These are phyloP conservation scores for Rhipidura dahli DNA, from an alignment of 2,113 vertebrate genomes.

Conservation along the genomic window DNA sequence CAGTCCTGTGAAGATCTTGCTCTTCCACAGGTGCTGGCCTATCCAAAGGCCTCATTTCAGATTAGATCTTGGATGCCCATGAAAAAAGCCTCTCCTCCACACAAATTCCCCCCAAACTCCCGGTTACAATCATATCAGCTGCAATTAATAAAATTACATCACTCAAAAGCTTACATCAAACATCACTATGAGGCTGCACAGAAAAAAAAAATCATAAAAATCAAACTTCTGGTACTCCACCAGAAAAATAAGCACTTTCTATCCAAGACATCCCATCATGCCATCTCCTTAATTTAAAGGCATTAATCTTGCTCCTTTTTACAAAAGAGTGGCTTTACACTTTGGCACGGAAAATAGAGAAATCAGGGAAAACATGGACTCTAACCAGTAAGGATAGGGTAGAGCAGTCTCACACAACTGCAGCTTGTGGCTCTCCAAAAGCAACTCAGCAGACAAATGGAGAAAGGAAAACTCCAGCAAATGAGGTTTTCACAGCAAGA, in stretches of 20 bases:
- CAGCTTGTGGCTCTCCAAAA: not conserved
- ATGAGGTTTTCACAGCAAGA: not conserved
- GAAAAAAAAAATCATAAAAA: not conserved
- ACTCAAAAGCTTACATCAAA: not conserved
- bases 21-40: not conserved
- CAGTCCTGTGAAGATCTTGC: not conserved
- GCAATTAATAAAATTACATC: not conserved
- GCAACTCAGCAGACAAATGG: not conserved
- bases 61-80: not conserved
- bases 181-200: not conserved
- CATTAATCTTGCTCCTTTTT: not conserved
- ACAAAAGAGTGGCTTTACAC: not conserved
- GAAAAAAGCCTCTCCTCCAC: not conserved
- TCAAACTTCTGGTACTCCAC: not conserved
- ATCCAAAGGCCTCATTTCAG: not conserved
- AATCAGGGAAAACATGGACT: not conserved
- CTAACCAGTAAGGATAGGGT: not conserved
- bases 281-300: not conserved
- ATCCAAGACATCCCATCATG: not conserved
- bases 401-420: not conserved
- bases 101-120: not conserved
- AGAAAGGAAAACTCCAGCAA: not conserved
- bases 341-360: not conserved
- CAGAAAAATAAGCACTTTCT: not conserved
- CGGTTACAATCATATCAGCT: not conserved